These are phyloP conservation scores for Pygmarrhopalites habei DNA, from an alignment of 1,140 invertebrate species.

Conservation along the genomic window DNA sequence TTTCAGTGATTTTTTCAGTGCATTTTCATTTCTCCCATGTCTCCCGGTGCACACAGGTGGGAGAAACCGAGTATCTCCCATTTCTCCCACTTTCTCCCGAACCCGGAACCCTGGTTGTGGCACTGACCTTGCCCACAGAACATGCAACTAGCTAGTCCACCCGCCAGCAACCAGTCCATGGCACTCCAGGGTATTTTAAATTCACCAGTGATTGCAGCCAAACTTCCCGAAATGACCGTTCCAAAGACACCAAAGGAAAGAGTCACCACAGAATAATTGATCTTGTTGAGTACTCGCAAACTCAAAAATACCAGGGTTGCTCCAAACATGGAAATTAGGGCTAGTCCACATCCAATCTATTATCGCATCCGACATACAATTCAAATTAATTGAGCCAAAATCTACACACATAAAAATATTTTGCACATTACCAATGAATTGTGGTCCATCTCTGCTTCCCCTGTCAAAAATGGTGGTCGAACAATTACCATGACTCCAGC, in stretches of 20 bases:
- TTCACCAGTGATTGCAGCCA: background rate
- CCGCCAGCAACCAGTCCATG: slow-evolving; percentile 13
- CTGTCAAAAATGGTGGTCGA: slow-evolving; percentile 50
- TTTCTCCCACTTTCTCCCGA: too few relatives aligned
- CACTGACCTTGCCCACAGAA: slow-evolving; percentile 21
- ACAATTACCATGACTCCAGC: slow-evolving; percentile 78
- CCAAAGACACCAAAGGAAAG: slow-evolving; percentile 25
- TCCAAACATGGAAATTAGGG: slow-evolving; percentile 16
- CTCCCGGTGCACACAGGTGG: too few relatives aligned
- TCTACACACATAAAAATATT: background rate
- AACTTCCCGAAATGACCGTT: slow-evolving; percentile 11
- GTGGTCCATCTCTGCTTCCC: slow-evolving; percentile 18
- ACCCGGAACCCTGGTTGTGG: too few relatives aligned
- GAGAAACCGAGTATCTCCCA: too few relatives aligned
- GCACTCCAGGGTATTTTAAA: too few relatives aligned
- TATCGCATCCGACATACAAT: too few relatives aligned
- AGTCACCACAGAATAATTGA: slow-evolving; percentile 19
- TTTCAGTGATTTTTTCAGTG: too few relatives aligned
- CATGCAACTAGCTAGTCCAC: slow-evolving; percentile 11
- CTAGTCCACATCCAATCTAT: slow-evolving; percentile 21
- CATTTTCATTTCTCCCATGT: too few relatives aligned
- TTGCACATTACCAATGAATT: slow-evolving; percentile 11
- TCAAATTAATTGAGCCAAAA: too few relatives aligned
- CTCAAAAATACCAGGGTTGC: slow-evolving; percentile 10
- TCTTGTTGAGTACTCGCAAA: slow-evolving; percentile 24